Base-by-base conservation (phyloP, 2,113 vertebrate species). In the Chlamydotis undulata region DNA sequence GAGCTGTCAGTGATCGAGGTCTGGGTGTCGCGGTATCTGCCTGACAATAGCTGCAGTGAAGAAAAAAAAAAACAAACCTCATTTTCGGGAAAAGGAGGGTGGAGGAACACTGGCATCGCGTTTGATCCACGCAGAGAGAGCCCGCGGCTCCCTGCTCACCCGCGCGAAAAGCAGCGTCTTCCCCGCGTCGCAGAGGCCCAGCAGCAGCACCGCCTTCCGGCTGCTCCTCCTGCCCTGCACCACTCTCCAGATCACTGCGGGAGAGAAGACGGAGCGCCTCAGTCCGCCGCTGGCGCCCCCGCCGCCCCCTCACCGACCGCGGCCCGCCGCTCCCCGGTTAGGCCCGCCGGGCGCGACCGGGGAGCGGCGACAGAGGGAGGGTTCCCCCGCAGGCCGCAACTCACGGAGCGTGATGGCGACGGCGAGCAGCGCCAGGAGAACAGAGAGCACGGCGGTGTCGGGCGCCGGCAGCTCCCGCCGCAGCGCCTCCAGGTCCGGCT, bases 1-100 rank as follows among this genome's bases (percentile, higher is more conserved):
- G 98, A 99, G 96, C 97, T 99, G 87, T 99, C 99, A 0, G 98
- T 99, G 80, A 99, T 99, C 3, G 99, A 99, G 11, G 99, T 99
- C 97, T 99, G 99, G 1, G 99, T 99, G 45, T 98, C 96, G 4
- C 98, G 98, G 92, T 98, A 99, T 21, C 93, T 98, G 47, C 99
- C 99, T 4, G 98, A 98, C 89, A 99, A 70, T 67, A 99, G 97
- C 99, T 99, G 96, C 14, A 43, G 41, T 16, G 41, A 15, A 17
- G 67, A 9, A 3, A 55, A 60, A 33, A 43, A 17, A 21, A 21
- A 4, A 2, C n/a, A 43, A 43, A 14, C 6, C 4, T 43, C 41
- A 24, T 43, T n/a, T 12, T 70, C 47, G 87, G 55, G 1, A 23
- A 9, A 19, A 14, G 22, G 10, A 43, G 6, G n/a, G 67, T 1